Base-by-base conservation (phyloP, 2,113 vertebrate species). In the Centropus unirufus region DNA sequence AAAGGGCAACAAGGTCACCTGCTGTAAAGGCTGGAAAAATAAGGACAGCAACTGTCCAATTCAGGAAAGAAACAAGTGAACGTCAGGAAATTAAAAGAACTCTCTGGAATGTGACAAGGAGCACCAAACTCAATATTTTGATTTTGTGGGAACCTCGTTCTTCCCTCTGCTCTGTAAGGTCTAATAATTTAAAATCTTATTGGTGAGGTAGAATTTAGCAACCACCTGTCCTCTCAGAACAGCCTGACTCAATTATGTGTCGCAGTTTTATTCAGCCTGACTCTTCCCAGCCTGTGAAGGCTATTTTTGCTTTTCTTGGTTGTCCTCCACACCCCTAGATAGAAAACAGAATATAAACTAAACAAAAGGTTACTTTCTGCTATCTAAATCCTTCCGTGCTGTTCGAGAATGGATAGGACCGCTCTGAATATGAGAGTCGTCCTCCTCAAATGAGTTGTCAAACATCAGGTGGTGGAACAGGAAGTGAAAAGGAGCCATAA, bases 211-310 rank as follows among this genome's bases (percentile, higher is more conserved):
- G 68, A 80, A 20, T 13, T 68, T 40, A 36, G 51, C 26, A 83
- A 39, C 23, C 18, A 19, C 13, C 42, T 44, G 5, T 62, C 11
- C 22, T 59, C 51, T 74, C 72, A 58, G 36, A 78, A 54, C 26
- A 47, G 19, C 19, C 42, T 54, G 59, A n/a, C 63, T n/a, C 0
- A 1, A 42, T 75, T 57, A 58, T 0, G 0, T 29, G 19, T 26
- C 49, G 34, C n/a, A 13, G n/a, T 40, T 81, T 82, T 36, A 52
- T 40, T 18, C 66, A 73, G 10, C 26, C 17, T 5, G 6, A 46
- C 18, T 46, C 36, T 47, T 74, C 70, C 61, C 52, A 58, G 18
- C 5, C 13, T 16, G 15, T 42, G n/a, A 77, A 74, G 49, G 39
- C 19, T 58, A n/a, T 27, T 83, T 82, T 68, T 47, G 7, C 26